These are phyloP conservation scores for Epinotia brunnichana DNA, from an alignment of 2,888 invertebrate species.

Conservation along the genomic window DNA sequence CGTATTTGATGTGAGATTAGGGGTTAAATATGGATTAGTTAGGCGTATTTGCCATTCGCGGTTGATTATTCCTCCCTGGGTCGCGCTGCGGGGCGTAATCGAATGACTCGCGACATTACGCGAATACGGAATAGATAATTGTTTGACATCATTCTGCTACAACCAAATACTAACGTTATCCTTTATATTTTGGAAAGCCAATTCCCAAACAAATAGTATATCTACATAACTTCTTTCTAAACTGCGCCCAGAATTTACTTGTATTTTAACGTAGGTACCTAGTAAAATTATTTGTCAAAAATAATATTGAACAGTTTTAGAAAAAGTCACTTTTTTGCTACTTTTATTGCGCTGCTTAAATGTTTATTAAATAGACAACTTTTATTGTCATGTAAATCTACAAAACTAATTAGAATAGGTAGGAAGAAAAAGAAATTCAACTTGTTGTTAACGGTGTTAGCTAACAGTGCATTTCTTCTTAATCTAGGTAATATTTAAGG, in stretches of 20 bases:
- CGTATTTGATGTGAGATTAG: constrained; percentile 45
- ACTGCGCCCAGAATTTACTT: background rate
- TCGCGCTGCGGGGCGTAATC: constrained; percentile 59
- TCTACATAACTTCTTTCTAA: background rate
- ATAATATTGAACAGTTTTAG: too few relatives aligned
- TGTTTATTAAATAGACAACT: background rate
- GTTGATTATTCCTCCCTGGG: constrained; percentile 55
- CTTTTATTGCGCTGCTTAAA: background rate
- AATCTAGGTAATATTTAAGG: background rate
- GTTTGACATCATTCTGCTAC: constrained; percentile 49
- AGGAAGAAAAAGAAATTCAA: background rate
- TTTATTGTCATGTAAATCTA: background rate
- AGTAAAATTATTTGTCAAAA: background rate
- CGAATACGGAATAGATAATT: constrained; percentile 70
- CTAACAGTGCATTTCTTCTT: too few relatives aligned
- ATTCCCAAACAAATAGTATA: background rate
- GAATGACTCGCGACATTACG: constrained; percentile 66
- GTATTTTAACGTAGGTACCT: background rate
- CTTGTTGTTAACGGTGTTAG: background rate
- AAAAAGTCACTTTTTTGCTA: background rate
- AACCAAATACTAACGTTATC: constrained; percentile 17
- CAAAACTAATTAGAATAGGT: background rate
- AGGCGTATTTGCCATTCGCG: constrained; percentile 43
- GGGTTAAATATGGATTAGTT: constrained; percentile 49
- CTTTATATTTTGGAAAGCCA: background rate